Evolutionary conservation across 2,888 invertebrate genomes (phyloP), one percentile per base, ranked within the genome.

Genomic region (Nasonovia ribisnigri): DNA sequence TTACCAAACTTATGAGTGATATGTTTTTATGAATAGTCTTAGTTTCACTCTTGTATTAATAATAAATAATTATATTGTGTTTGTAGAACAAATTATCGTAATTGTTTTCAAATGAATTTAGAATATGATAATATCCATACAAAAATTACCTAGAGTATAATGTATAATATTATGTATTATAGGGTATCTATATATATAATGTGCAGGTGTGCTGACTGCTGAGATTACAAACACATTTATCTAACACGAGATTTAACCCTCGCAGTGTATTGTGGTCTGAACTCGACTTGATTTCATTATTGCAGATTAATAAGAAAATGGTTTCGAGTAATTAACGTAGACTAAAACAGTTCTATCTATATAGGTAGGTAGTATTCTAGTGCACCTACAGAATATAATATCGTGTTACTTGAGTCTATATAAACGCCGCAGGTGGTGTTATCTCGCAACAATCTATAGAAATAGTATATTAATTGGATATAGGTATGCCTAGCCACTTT

Each of bases 281-380:
- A 77, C 77, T 51, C 36, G 13, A 77, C 77, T 90, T 51, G 90
- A 90, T 90, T 90, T 51, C 26, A 42, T 77, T 26, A 51, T 90
- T 90, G 43, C 29, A 60, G 57, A 46, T 51, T 77, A 48, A 77
- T 77, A 77, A 48, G 51, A 51, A 77, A 90, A 90, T 26, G 13
- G 77, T 48, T 36, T 84, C 26, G 48, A 36, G 26, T 77, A 48
- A 90, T 77, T 77, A 90, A 90, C 77, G 24, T 46, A 42, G 13
- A 26, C n/a, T 88, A 67, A 10, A 54, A 51, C n/a, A 84, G 4
- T 51, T 51, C 20, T 24, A 20, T 5, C 46, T 46, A 46, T 46
- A 11, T 46, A 46, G 46, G 26, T 24, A 43, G 10, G n/a, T 24
- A 42, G 16, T 48, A 10, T 36, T 29, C 29, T 16, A 46, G 86